Evolutionary conservation across 2,888 invertebrate species (phyloP).

Genomic region (Lymantria monacha): DNA sequence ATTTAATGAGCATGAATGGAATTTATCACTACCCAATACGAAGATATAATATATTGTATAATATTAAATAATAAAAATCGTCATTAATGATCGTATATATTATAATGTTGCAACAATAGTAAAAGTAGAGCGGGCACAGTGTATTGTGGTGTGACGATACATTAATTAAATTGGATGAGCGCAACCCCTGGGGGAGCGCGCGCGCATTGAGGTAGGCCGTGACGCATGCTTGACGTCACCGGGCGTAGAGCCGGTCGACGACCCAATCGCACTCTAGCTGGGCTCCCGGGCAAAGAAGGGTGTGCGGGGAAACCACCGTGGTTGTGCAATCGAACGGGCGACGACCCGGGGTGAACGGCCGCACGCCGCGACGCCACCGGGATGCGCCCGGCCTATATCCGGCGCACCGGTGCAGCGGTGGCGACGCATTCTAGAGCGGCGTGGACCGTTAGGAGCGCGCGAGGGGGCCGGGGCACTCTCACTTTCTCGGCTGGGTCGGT

Average conservation of each 20-base stretch:
- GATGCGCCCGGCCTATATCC: constrained; percentile 83
- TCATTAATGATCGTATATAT: no score
- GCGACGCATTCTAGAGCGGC: constrained; percentile 81
- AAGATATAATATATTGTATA: no score
- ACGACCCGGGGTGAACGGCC: constrained; percentile 78
- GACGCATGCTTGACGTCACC: constrained; percentile 78
- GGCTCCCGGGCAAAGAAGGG: constrained; percentile 60
- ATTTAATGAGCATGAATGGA: no score
- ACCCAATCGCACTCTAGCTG: constrained; percentile 60
- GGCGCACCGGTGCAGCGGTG: constrained; percentile 79
- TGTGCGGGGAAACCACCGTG: constrained; percentile 49
- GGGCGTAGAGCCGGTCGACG: constrained; percentile 69
- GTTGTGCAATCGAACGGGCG: constrained; percentile 80
- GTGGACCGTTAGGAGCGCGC: constrained; percentile 78
- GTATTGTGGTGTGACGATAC: constrained; percentile 31
- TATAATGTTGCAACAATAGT: background rate
- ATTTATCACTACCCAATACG: no score
- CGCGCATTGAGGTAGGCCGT: constrained; percentile 83
- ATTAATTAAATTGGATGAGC: constrained; percentile 63
- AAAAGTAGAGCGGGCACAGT: background rate
- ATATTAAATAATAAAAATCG: no score
- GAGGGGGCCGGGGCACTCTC: constrained; percentile 78
- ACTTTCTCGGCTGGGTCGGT: constrained; percentile 86
- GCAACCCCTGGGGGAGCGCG: constrained; percentile 79
- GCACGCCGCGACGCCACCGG: constrained; percentile 77